These are phyloP conservation scores for Prionace glauca DNA, from an alignment of 2,797 vertebrate species.

Conservation along the genomic window DNA sequence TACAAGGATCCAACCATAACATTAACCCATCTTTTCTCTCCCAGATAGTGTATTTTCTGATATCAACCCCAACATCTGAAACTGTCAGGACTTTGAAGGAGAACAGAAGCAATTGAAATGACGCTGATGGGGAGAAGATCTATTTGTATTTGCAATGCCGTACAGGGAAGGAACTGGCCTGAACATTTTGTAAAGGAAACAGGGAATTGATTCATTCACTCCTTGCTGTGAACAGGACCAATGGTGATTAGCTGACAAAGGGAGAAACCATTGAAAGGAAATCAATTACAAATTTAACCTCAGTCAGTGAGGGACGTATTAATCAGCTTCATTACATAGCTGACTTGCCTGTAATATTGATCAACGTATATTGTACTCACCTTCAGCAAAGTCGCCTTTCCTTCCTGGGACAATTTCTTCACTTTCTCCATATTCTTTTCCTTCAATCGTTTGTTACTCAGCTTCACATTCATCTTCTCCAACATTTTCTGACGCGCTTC, in stretches of 20 bases:
- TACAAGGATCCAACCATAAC: background rate
- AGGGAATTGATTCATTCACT: background rate
- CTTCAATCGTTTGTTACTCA: slow-evolving; percentile 61
- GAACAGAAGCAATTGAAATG: background rate
- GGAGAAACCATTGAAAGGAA: background rate
- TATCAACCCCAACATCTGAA: background rate
- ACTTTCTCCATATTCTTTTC: slow-evolving; percentile 64
- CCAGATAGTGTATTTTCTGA: background rate
- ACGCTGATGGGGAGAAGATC: background rate
- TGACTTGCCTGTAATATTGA: no score
- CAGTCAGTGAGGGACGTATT: background rate
- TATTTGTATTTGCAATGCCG: background rate
- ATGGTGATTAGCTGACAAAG: background rate
- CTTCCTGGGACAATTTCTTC: slow-evolving; percentile 74
- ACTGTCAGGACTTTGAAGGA: background rate
- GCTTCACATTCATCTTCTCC: slow-evolving; percentile 59
- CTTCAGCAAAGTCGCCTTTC: slow-evolving; percentile 77
- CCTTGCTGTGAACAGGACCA: background rate
- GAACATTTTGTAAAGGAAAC: background rate
- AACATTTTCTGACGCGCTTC: slow-evolving; percentile 69
- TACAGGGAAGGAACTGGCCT: background rate
- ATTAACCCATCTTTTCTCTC: background rate
- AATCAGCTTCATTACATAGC: background rate
- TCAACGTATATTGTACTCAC: slow-evolving; percentile 52
- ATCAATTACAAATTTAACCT: background rate